Conservation (phyloP, 1,140 invertebrate species). For the Lepidurus apus region DNA sequence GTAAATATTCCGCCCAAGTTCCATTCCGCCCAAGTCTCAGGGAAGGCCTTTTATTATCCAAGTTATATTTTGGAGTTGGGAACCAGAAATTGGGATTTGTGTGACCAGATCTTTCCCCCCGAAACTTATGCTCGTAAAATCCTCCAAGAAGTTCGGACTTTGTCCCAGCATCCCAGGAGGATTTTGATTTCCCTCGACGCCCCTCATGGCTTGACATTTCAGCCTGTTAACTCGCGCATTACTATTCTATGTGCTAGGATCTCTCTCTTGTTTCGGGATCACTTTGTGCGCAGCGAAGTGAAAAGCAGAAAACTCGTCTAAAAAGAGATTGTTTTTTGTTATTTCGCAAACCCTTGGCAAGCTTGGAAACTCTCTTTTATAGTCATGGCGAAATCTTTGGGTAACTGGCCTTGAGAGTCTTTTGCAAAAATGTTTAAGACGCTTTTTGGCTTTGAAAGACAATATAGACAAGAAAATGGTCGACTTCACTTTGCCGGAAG, state of each 20-base stretch:
- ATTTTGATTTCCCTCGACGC: background rate
- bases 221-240: background rate
- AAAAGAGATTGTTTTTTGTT: background rate
- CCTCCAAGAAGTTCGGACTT: background rate
- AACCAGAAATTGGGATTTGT: background rate
- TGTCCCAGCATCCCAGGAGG: background rate
- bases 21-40: background rate
- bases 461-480: background rate
- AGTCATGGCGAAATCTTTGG: background rate
- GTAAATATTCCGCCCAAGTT: background rate
- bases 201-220: background rate
- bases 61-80: too few relatives aligned
- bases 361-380: background rate
- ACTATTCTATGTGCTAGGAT: background rate
- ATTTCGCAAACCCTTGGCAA: background rate
- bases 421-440: background rate
- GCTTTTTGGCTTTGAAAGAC: background rate
- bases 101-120: background rate
- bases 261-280: background rate
- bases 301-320: background rate
- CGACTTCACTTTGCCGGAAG: conserved; percentile 7
- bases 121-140: background rate
- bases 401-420: background rate
- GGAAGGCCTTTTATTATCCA: background rate
- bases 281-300: background rate